phyloP scores from a whole-genome alignment of 1,140 invertebrate species.

The Meloidogyne exigua region DNA sequence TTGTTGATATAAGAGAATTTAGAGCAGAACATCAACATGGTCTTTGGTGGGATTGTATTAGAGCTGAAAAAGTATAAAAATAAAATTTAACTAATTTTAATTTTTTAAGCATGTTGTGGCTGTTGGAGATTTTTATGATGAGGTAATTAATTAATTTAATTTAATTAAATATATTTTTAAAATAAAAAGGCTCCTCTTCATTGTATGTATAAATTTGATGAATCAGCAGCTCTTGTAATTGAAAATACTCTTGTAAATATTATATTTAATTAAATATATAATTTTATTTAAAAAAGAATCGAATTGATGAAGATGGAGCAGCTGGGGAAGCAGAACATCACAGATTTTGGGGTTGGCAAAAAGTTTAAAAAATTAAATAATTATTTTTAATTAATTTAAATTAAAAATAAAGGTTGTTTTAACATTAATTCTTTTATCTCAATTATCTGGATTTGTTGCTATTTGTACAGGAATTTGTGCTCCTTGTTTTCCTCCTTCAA shows the following conservation, averaged over 20 bases:
- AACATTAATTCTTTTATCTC: conserved; percentile 59
- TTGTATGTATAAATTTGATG: conserved; percentile 62
- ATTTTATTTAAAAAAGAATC: conserved; percentile 32
- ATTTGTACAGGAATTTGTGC: conserved; percentile 61
- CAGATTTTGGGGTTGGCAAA: conserved; percentile 51
- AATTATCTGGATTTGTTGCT: conserved; percentile 58
- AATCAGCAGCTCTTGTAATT: conserved; percentile 60
- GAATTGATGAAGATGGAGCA: conserved; percentile 61
- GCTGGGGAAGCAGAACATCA: conserved; percentile 62
- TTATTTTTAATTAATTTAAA: conserved; percentile 38
- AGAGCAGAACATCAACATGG: conserved; percentile 62
- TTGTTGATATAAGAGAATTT: conserved; percentile 62
- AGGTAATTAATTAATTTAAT: conserved; percentile 22
- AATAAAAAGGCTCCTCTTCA: conserved; percentile 58
- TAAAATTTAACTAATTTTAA: background rate
- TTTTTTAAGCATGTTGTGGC: conserved; percentile 55
- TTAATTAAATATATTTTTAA: background rate
- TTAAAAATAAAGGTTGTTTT: conserved; percentile 59
- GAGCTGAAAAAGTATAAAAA: conserved; percentile 51
- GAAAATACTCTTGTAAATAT: conserved; percentile 54
- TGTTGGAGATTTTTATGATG: conserved; percentile 63
- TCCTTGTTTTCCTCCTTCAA: conserved; percentile 58
- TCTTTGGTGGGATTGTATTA: conserved; percentile 63
- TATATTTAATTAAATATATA: background rate
- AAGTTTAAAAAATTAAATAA: background rate